Evolutionary conservation across 2,797 vertebrate species (phyloP).

Genomic region (Peromyscus eremicus): DNA sequence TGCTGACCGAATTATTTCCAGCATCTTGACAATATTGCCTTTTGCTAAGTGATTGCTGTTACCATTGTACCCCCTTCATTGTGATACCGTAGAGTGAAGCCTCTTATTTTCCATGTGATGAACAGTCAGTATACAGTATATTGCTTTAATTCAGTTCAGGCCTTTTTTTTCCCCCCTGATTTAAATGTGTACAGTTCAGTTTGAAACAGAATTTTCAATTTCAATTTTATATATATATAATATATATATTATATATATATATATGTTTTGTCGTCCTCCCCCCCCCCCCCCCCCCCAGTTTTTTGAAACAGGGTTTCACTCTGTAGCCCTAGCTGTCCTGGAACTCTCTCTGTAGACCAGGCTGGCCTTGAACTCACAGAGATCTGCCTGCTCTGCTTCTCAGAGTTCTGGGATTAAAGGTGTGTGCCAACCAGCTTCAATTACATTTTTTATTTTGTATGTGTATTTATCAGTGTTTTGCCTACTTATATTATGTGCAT

Average conservation of each 20-base stretch:
- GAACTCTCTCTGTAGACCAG: neutral
- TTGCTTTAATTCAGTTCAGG: slow-evolving; percentile 46
- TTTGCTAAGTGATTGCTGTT: slow-evolving; percentile 47
- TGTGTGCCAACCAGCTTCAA: neutral
- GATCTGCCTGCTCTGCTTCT: neutral
- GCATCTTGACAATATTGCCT: neutral
- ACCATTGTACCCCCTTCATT: slow-evolving; percentile 2
- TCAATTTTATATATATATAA: neutral
- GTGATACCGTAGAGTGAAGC: neutral
- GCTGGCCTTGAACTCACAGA: neutral
- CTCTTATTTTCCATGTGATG: slow-evolving; percentile 35
- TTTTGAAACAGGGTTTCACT: neutral
- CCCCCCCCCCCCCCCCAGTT: no score
- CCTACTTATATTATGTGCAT: neutral
- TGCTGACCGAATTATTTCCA: slow-evolving; percentile 22
- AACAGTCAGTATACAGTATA: neutral
- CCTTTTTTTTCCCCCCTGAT: neutral
- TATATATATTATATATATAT: neutral
- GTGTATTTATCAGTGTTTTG: neutral
- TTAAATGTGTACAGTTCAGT: slow-evolving; percentile 54
- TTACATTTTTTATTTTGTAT: neutral
- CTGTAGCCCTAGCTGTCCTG: neutral
- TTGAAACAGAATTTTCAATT: slow-evolving; percentile 62
- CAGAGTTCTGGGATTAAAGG: neutral
- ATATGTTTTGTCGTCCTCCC: neutral